Base-by-base conservation (phyloP, 2,888 invertebrate genomes). In the Heteromurus nitidus region DNA sequence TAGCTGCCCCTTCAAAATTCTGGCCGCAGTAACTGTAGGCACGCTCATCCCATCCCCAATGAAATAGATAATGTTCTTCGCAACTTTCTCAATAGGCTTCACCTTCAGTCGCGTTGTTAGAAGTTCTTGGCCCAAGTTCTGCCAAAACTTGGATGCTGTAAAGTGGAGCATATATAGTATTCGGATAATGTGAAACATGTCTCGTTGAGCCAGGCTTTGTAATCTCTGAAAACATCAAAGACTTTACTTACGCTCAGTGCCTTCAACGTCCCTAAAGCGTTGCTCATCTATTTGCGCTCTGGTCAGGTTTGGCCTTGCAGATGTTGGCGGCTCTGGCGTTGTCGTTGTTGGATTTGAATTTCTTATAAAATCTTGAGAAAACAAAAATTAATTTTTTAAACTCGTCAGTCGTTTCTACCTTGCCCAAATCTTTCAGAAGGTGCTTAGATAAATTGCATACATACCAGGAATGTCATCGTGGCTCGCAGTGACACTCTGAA, bases 1-100 rank as follows among this genome's bases (percentile, higher is more conserved):
- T 5, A 88, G 87, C 77, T 90, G 90, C 1, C 89, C 90, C 73
- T 89, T 89, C 77, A 88, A 88, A 60, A 90, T 89, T 65, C 90
- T 86, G 1, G 89, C 88, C 1, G 88, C 89, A 0, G 90, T 89
- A 5, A 90, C 84, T 0, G 90, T 90, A 3, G 89, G 85, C 13
- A 76, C 75, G n/a, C 50, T 50, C 22, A 90, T 80, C 9, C 80
- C 80, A 58, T 82, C 82, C 3, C 82, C 82, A 13, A 82, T 13
- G 67, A 82, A 82, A 36, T 31, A 64, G 22, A 82, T 82, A 0
- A 76, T 68, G 26, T 82, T 82, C 30, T 82, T 77, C 3, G 82
- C 82, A 28, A 70, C 50, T 50, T 72, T 65, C 31, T 79, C 79
- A 26, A 79, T 65, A 5, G 55, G 72, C 11, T 36, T 53, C 0